phyloP scores from a whole-genome alignment of 2,888 invertebrate genomes.

The Tetanocera ferruginea region DNA sequence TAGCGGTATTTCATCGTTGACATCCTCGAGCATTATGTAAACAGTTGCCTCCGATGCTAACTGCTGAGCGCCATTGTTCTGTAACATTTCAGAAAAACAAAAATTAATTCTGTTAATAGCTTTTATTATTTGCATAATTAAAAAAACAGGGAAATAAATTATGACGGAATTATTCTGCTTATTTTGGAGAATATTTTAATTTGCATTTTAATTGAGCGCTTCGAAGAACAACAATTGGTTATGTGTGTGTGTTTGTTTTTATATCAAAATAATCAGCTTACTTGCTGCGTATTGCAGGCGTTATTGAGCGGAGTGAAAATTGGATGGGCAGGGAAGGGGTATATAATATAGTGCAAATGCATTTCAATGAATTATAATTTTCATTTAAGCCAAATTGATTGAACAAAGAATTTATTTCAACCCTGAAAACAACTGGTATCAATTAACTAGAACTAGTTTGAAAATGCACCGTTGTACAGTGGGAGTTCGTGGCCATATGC shows the following conservation, averaged over 20 bases:
- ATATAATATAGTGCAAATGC: too few species aligned
- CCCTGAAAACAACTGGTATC: too few species aligned
- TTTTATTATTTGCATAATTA: background rate
- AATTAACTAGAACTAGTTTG: too few species aligned
- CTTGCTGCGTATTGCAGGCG: background rate
- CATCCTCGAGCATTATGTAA: conserved; percentile 93
- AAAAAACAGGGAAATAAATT: background rate
- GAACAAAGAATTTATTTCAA: too few species aligned
- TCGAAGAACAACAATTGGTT: background rate
- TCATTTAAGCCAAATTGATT: too few species aligned
- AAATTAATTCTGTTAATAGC: conserved; percentile 17
- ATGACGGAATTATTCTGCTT: background rate
- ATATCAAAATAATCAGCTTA: background rate
- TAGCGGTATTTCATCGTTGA: conserved; percentile 96
- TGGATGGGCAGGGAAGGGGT: background rate
- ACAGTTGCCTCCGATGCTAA: conserved; percentile 95
- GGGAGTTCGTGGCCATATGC: too few species aligned
- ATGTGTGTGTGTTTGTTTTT: background rate
- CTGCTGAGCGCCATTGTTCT: conserved; percentile 97
- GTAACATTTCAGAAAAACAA: conserved; percentile 47
- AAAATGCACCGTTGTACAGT: too few species aligned
- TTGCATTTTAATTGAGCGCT: conserved; percentile 36
- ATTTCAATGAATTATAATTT: too few species aligned
- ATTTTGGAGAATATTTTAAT: conserved; percentile 26
- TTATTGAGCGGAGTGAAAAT: background rate